Evolutionary conservation across 2,888 invertebrate species (phyloP), one percentile per base, ranked within the genome.

Genomic region (Sussaba pulchella): DNA sequence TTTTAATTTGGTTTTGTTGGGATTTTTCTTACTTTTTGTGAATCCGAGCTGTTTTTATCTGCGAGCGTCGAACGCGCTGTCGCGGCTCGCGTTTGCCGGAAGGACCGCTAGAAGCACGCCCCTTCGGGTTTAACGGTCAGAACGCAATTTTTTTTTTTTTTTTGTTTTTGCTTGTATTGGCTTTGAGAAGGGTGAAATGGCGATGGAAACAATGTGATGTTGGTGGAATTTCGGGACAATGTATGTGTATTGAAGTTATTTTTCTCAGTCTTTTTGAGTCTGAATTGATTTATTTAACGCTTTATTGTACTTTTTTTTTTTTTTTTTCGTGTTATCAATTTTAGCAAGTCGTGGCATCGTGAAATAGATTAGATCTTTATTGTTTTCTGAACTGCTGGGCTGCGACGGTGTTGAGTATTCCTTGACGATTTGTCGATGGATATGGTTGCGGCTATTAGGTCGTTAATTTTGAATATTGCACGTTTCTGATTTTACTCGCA

Each of bases 161-260:
- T 52, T 52, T 26, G 3, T 31, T n/a, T 31, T 9, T 63, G 12
- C n/a, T 63, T 63, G 9, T 21, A 3, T 0, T 0, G 1, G 31
- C 36, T 14, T 9, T 0, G 39, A 57, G 17, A n/a, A 10, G 17
- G n/a, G 36, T 9, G 39, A 10, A 50, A 45, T 43, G 43, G 8
- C 17, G 10, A 26, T 52, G 43, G 24, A 26, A 64, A 64, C 54
- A 36, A 52, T 47, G 64, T 66, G n/a, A n/a, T n/a, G n/a, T n/a
- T n/a, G n/a, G n/a, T n/a, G n/a, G n/a, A n/a, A n/a, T n/a, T n/a
- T n/a, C n/a, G n/a, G n/a, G n/a, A n/a, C n/a, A n/a, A n/a, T n/a
- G n/a, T n/a, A n/a, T n/a, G n/a, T n/a, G n/a, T n/a, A n/a, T n/a
- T n/a, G n/a, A n/a, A n/a, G n/a, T n/a, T n/a, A n/a, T n/a, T n/a